Evolutionary conservation across 2,888 invertebrate species (phyloP).

Genomic region (Aleiodes leptofemur): DNA sequence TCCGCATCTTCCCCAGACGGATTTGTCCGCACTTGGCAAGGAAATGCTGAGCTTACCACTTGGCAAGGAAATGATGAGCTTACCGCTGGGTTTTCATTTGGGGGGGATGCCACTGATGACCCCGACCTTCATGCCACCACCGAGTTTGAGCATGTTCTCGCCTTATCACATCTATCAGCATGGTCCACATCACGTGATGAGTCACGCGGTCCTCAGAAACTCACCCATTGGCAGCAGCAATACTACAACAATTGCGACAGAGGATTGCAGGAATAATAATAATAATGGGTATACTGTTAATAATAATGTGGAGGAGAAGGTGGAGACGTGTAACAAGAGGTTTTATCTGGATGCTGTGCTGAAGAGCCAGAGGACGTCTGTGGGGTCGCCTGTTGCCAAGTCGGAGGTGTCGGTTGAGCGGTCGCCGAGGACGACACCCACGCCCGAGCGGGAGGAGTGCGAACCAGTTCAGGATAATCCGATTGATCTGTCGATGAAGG

Average conservation of each 20-base stretch:
- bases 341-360: slow-evolving; percentile 86
- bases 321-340: slow-evolving; percentile 82
- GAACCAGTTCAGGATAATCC: slow-evolving; percentile 83
- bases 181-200: slow-evolving; percentile 58
- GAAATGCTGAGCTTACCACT: slow-evolving; percentile 67
- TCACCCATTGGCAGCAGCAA: slow-evolving; percentile 52
- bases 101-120: slow-evolving; percentile 70
- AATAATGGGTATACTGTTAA: slow-evolving; percentile 75
- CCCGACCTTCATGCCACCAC: slow-evolving; percentile 78
- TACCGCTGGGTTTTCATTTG: slow-evolving; percentile 70
- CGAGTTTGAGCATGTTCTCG: slow-evolving; percentile 79
- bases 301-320: slow-evolving; percentile 71
- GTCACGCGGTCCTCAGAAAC: slow-evolving; percentile 48
- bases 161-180: slow-evolving; percentile 77
- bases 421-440: slow-evolving; percentile 73
- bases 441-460: slow-evolving; percentile 74
- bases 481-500: slow-evolving; percentile 87
- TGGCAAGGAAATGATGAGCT: slow-evolving; percentile 67
- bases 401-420: slow-evolving; percentile 52
- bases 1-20: slow-evolving; percentile 70
- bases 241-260: slow-evolving; percentile 46
- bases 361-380: slow-evolving; percentile 81
- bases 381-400: slow-evolving; percentile 60
- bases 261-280: slow-evolving; percentile 61
- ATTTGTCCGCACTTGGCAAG: slow-evolving; percentile 68